phyloP scores from a whole-genome alignment of 2,797 vertebrate genomes.

The Discoglossus pictus region DNA sequence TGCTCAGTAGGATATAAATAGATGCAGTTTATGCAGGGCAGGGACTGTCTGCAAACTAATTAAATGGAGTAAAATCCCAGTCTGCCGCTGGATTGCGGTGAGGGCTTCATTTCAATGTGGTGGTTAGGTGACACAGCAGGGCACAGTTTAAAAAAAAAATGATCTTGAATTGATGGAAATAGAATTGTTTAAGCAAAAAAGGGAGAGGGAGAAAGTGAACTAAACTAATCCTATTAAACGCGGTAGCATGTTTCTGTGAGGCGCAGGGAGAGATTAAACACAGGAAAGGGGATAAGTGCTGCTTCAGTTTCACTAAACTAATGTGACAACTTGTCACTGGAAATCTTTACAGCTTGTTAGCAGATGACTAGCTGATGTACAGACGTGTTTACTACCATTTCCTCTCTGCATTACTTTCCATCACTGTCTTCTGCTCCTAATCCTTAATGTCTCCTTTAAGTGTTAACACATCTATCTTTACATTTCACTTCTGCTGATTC shows the following conservation, averaged over 20 bases:
- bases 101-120: slow-evolving; percentile 20
- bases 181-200: slow-evolving; percentile 63
- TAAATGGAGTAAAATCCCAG: slow-evolving; percentile 18
- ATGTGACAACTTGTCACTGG: slow-evolving; percentile 81
- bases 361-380: slow-evolving; percentile 75
- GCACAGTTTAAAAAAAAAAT: slow-evolving; percentile 53
- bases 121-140: slow-evolving; percentile 45
- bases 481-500: slow-evolving; percentile 58
- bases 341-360: slow-evolving; percentile 81
- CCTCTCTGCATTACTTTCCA: slow-evolving; percentile 58
- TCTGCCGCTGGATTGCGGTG: slow-evolving; percentile 7
- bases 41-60: slow-evolving; percentile 28
- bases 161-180: slow-evolving; percentile 59
- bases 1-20: slow-evolving; percentile 2
- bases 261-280: slow-evolving; percentile 73
- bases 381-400: slow-evolving; percentile 71
- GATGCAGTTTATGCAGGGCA: not conserved
- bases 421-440: slow-evolving; percentile 33
- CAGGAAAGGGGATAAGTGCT: slow-evolving; percentile 76
- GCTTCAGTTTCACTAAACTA: slow-evolving; percentile 81
- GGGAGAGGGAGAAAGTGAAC: slow-evolving; percentile 65
- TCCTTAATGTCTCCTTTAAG: slow-evolving; percentile 47
- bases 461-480: slow-evolving; percentile 63
- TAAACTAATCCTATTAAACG: slow-evolving; percentile 78
- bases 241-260: slow-evolving; percentile 74